A percentile compares a stretch with the other conserved stretches of the same genome.
Conservation (phyloP, 2,113 vertebrate species). For the Carassius gibelio region DNA sequence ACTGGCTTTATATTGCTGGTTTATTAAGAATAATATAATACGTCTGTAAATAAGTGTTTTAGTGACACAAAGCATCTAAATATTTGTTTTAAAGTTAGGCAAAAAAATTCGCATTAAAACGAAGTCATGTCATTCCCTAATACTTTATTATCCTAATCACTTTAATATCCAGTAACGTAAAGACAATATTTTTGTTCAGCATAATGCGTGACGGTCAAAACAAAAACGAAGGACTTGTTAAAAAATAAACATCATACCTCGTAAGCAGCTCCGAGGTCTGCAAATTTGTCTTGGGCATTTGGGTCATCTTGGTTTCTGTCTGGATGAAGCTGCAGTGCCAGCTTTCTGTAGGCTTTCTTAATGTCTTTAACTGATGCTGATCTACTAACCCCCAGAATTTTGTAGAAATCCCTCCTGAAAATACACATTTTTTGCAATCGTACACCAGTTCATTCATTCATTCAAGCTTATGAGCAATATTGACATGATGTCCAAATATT, state of each 20-base stretch:
- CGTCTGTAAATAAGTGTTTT: not conserved
- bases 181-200: not conserved
- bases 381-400: conserved; percentile 92
- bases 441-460: conserved; percentile 9
- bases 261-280: conserved; percentile 95
- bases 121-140: not conserved
- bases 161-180: no score
- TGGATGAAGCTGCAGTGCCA: conserved; percentile 94
- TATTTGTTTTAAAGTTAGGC: not conserved
- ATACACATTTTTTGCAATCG: not conserved
- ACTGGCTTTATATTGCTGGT: not conserved
- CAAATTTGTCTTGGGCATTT: conserved; percentile 91
- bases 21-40: not conserved
- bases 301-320: conserved; percentile 96
- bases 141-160: no score
- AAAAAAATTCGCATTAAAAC: not conserved
- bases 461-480: not conserved
- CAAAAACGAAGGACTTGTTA: not conserved
- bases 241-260: conserved; percentile 77
- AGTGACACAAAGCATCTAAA: not conserved
- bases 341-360: conserved; percentile 97
- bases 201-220: not conserved
- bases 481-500: not conserved
- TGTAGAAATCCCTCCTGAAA: conserved; percentile 92
- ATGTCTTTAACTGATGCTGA: conserved; percentile 91